Evolutionary conservation across 2,888 invertebrate species (phyloP).

Genomic region (Gandaritis pyraliata): DNA sequence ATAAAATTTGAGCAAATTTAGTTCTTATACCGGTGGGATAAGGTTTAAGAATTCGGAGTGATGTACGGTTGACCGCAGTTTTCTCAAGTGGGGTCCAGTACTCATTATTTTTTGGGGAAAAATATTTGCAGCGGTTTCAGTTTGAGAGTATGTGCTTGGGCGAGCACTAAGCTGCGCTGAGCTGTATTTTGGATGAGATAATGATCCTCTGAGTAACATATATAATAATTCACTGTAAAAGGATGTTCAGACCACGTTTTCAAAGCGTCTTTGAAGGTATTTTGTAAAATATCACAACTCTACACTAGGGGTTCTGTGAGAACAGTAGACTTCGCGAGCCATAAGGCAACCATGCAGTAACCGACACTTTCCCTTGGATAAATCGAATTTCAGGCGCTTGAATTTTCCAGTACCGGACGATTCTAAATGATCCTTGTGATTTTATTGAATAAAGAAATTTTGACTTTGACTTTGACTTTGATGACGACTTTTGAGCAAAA

Average conservation of each 20-base stretch:
- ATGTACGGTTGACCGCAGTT: constrained; percentile 48
- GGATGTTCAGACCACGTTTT: neutral
- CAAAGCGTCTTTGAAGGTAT: too few species aligned
- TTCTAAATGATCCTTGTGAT: too few species aligned
- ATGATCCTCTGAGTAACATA: constrained; percentile 9
- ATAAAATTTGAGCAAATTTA: constrained; percentile 26
- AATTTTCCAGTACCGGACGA: too few species aligned
- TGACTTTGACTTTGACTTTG: too few species aligned
- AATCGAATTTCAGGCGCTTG: too few species aligned
- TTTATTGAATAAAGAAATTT: too few species aligned
- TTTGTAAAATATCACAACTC: too few species aligned
- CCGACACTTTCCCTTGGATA: too few species aligned
- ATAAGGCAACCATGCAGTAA: too few species aligned
- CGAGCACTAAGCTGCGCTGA: constrained; percentile 27
- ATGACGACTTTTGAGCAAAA: too few species aligned
- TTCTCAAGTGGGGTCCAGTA: constrained; percentile 67
- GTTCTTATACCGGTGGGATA: constrained; percentile 30
- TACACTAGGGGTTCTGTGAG: too few species aligned
- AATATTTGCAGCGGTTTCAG: constrained; percentile 69
- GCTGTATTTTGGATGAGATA: constrained; percentile 26
- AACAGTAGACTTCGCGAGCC: too few species aligned
- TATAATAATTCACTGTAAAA: neutral
- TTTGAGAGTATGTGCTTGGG: constrained; percentile 54
- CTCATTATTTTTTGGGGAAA: constrained; percentile 69
- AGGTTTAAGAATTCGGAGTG: constrained; percentile 22